Evolutionary conservation across 2,797 vertebrate species (phyloP).

Genomic region (Lacerta bilineata): DNA sequence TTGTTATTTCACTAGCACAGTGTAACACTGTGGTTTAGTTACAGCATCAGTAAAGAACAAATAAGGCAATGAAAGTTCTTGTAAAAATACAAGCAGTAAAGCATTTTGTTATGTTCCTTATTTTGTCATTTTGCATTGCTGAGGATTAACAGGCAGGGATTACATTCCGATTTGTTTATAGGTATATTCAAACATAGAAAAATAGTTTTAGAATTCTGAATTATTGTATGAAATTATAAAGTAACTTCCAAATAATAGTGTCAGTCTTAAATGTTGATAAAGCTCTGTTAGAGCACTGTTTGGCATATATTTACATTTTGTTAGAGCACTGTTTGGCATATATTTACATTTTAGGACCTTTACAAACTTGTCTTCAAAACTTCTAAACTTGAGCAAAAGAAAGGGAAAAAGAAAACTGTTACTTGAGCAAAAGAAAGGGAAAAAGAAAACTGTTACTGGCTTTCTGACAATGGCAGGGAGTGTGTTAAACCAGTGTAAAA

Average conservation of each 20-base stretch:
- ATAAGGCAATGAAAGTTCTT: constrained; percentile 17
- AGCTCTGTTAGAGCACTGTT: constrained; percentile 38
- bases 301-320: constrained; percentile 68
- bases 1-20: neutral
- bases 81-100: constrained; percentile 64
- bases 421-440: constrained; percentile 77
- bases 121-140: constrained; percentile 59
- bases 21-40: constrained; percentile 17
- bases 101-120: constrained; percentile 66
- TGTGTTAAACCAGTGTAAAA: constrained; percentile 91
- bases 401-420: constrained; percentile 81
- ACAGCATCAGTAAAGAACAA: constrained; percentile 1
- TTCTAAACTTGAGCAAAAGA: constrained; percentile 77
- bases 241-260: constrained; percentile 51
- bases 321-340: constrained; percentile 47
- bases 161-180: constrained; percentile 64
- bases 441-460: constrained; percentile 84
- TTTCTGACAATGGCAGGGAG: constrained; percentile 85
- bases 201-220: constrained; percentile 50
- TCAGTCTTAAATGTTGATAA: constrained; percentile 62
- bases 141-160: constrained; percentile 65
- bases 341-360: constrained; percentile 67
- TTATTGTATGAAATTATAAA: constrained; percentile 47
- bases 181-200: constrained; percentile 29
- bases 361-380: constrained; percentile 72